Base-by-base conservation (phyloP, 2,113 vertebrate species). In the Rhea americana region DNA sequence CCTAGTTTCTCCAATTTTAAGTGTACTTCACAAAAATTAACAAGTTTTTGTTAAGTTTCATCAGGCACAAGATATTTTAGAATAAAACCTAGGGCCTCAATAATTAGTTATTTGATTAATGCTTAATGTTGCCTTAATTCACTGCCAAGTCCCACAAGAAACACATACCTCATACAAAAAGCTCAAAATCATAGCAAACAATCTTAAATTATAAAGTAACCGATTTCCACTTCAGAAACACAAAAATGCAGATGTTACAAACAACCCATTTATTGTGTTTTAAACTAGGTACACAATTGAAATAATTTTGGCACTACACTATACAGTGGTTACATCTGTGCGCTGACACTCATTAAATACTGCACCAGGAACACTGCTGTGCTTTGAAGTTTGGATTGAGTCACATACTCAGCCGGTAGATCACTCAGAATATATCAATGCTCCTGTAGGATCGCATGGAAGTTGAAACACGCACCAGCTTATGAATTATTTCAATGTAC, bases 241-340 rank as follows among this genome's bases (percentile, higher is more conserved):
- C 63, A 93, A 87, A 93, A 94, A 53, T 78, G 83, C 94, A 96
- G 83, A 88, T 96, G 94, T 98, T 98, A 99, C 96, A 98, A 99
- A 99, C 97, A 98, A 95, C 96, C 92, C 93, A 95, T 98, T 98
- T 98, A 98, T 98, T 99, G 96, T 87, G 91, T 92, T 96, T 98
- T 97, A 97, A 98, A 96, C 98, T 98, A 98, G 97, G 39, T 98
- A 97, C 98, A 98, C 97, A 98, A 97, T 91, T 93, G 93, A 98
- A 98, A 97, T 95, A 78, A 97, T 94, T 98, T 99, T 99, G 99
- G 98, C 98, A 99, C 98, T 98, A 98, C 84, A 86, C 98, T 99
- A 98, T 97, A 97, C 96, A 98, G 97, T 97, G 96, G 95, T 96
- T 97, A 96, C n/a, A 83, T 93, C 96, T 59, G 70, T 96, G 95